phyloP scores from a whole-genome alignment of 2,888 invertebrate genomes.

The Dendrolimus pini region DNA sequence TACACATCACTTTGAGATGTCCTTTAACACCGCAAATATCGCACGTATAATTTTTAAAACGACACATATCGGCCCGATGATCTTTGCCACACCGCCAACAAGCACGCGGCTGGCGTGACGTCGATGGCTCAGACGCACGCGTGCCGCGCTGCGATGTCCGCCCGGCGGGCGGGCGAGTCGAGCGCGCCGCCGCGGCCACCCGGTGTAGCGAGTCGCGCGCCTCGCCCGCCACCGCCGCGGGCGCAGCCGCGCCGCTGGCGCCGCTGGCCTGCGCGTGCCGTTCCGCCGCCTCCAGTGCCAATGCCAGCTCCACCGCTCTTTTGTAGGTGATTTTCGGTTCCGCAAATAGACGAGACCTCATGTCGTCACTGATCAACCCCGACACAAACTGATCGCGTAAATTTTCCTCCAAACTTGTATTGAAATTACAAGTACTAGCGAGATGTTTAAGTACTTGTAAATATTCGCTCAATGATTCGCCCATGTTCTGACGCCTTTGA shows the following conservation, averaged over 20 bases:
- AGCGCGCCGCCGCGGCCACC: no score
- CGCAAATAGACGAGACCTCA: conserved; percentile 18
- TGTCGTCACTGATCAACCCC: conserved; percentile 15
- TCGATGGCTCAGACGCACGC: no score
- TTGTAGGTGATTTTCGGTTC: conserved; percentile 18
- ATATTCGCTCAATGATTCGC: conserved; percentile 5
- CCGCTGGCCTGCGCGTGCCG: conserved; percentile 7
- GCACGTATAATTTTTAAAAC: conserved; percentile 10
- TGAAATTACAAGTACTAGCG: conserved; percentile 17
- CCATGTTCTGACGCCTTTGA: conserved; percentile 10
- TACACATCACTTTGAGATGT: conserved; percentile 10
- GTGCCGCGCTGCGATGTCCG: no score
- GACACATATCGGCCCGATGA: conserved; percentile 8
- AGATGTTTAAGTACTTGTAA: conserved; percentile 9
- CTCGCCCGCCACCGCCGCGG: no score
- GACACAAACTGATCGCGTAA: no score
- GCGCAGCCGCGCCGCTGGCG: conserved; percentile 4
- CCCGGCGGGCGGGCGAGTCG: no score
- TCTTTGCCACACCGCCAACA: conserved; percentile 10
- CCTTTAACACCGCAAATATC: conserved; percentile 9
- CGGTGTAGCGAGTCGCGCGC: no score
- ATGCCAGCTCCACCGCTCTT: conserved; percentile 20
- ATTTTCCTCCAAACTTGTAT: conserved; percentile 12
- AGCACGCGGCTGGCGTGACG: neutral
- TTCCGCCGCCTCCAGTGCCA: conserved; percentile 12